Evolutionary conservation across 2,888 invertebrate genomes (phyloP).

Genomic region (Hoplodrina ambigua): DNA sequence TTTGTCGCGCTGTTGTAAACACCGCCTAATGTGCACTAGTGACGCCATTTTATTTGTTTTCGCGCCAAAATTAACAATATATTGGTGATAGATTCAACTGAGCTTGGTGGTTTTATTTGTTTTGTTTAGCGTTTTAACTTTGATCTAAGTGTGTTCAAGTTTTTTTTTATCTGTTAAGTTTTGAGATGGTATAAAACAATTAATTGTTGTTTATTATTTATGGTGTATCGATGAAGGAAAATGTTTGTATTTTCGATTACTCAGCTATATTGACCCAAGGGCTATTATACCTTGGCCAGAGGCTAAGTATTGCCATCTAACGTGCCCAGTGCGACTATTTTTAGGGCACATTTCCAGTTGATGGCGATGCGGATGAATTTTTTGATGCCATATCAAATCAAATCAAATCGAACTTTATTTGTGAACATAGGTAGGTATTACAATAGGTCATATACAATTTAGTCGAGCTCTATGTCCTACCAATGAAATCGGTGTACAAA

Average conservation of each 20-base stretch:
- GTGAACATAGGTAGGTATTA: too few relatives aligned
- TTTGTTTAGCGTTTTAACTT: slow-evolving; percentile 43
- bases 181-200: slow-evolving; percentile 8
- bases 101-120: slow-evolving; percentile 43
- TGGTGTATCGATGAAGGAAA: neutral
- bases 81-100: slow-evolving; percentile 53
- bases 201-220: slow-evolving; percentile 19
- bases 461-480: too few relatives aligned
- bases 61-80: slow-evolving; percentile 54
- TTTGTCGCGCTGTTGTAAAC: slow-evolving; percentile 72
- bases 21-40: slow-evolving; percentile 62
- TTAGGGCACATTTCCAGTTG: too few relatives aligned
- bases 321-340: too few relatives aligned
- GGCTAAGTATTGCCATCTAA: too few relatives aligned
- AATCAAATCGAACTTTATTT: too few relatives aligned
- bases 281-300: too few relatives aligned
- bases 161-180: slow-evolving; percentile 53
- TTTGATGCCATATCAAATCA: too few relatives aligned
- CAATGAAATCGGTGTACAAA: too few relatives aligned
- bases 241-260: slow-evolving; percentile 2
- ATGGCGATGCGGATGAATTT: too few relatives aligned
- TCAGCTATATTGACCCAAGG: too few relatives aligned
- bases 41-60: slow-evolving; percentile 64
- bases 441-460: too few relatives aligned
- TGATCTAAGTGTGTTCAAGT: slow-evolving; percentile 21